Percentiles rank a stretch among this genome's conserved stretches.
These are phyloP conservation scores for Epinotia demarniana DNA, from an alignment of 2,888 invertebrate species.

Conservation along the genomic window DNA sequence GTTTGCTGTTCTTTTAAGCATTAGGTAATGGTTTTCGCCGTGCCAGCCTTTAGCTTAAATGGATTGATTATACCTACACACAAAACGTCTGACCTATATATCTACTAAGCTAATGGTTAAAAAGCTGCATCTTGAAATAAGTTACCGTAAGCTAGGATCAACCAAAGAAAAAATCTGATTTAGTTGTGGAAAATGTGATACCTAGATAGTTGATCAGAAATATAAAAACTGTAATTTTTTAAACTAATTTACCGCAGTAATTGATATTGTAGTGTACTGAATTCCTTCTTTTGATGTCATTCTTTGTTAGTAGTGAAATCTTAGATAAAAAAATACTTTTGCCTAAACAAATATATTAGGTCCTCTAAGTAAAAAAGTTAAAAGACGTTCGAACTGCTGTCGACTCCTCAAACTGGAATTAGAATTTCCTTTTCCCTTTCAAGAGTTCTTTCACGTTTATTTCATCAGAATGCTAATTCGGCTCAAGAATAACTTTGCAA, in stretches of 20 bases:
- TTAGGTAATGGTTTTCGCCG: slow-evolving; percentile 28
- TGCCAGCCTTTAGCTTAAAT: neutral
- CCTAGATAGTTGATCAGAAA: neutral
- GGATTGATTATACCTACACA: neutral
- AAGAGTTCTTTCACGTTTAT: slow-evolving; percentile 45
- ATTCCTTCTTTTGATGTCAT: too few relatives aligned
- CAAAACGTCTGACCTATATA: neutral
- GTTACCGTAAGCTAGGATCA: neutral
- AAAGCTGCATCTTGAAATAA: neutral
- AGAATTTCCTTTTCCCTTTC: slow-evolving; percentile 41
- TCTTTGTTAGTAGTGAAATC: neutral
- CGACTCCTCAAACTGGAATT: slow-evolving; percentile 39
- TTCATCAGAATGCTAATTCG: slow-evolving; percentile 47
- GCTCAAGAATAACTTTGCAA: slow-evolving; percentile 28
- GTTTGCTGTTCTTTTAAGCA: slow-evolving; percentile 36
- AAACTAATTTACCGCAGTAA: neutral
- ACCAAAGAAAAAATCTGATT: neutral
- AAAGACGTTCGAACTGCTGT: slow-evolving; percentile 31
- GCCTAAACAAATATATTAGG: neutral
- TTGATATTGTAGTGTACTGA: neutral
- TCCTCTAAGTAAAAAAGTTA: neutral
- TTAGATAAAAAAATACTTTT: neutral
- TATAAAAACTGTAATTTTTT: neutral
- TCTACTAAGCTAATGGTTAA: neutral
- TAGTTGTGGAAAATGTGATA: neutral